Evolutionary conservation across 2,113 vertebrate species (phyloP).

Genomic region (Arizona elegans): DNA sequence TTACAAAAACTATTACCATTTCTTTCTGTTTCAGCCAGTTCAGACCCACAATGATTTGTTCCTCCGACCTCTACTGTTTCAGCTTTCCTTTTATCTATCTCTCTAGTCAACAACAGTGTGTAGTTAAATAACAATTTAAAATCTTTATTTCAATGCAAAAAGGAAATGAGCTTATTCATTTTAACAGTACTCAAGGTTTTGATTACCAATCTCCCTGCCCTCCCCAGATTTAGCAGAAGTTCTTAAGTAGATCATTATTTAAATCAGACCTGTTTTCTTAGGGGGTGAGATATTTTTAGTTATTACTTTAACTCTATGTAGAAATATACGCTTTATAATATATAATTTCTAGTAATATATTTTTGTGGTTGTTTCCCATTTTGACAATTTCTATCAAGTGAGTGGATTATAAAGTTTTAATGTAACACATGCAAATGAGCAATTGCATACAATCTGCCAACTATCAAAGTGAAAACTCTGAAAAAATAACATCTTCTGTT

Average conservation of each 20-base stretch:
- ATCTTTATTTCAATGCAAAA: not conserved
- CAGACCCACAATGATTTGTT: not conserved
- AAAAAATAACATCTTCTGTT: not conserved
- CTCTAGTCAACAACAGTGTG: not conserved
- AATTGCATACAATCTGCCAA: not conserved
- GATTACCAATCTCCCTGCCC: not conserved
- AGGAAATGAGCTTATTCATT: not conserved
- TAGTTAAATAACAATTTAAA: not conserved
- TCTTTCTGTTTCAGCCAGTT: not conserved
- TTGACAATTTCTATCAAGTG: not conserved
- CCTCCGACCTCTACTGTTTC: not conserved
- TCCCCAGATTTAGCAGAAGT: not conserved
- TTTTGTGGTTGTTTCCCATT: not conserved
- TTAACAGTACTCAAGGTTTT: not conserved
- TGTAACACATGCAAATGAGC: not conserved
- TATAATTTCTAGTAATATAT: not conserved
- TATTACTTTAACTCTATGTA: not conserved
- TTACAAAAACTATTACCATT: not conserved
- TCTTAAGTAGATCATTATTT: not conserved
- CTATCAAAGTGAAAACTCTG: not conserved
- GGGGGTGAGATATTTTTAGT: not conserved
- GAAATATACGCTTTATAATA: not conserved
- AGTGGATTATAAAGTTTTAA: not conserved
- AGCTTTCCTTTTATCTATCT: not conserved
- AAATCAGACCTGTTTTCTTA: not conserved